Percentiles rank a stretch among this genome's conserved stretches.
Conservation (phyloP, 2,797 vertebrate species). For the Chaetodon trifasciatus region DNA sequence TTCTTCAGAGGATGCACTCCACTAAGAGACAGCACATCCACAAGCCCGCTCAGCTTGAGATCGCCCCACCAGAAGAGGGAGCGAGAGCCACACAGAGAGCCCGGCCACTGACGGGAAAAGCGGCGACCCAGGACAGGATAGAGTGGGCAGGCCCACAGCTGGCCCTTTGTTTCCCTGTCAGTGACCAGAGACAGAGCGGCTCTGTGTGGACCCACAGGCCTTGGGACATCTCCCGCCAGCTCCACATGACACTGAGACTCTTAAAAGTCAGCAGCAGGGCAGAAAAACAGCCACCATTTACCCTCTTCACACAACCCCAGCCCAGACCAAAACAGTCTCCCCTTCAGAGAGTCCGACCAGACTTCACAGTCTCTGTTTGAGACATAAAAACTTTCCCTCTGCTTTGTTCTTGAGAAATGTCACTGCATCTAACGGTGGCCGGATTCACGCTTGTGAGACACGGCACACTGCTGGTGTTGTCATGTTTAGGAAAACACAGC, state of each 20-base stretch:
- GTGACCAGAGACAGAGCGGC: conserved; percentile 75
- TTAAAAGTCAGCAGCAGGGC: conserved; percentile 59
- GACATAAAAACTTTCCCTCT: conserved; percentile 34
- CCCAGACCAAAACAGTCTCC: conserved; percentile 28
- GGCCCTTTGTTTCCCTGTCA: conserved; percentile 81
- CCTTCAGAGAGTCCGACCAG: conserved; percentile 30
- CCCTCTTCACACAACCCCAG: conserved; percentile 18
- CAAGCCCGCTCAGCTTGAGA: conserved; percentile 37
- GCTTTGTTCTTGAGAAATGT: conserved; percentile 44
- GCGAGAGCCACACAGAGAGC: conserved; percentile 67
- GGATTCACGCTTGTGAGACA: background rate
- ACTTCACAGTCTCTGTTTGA: conserved; percentile 34
- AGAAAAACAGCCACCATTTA: conserved; percentile 66
- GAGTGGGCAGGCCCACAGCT: conserved; percentile 70
- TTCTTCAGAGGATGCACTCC: conserved; percentile 12
- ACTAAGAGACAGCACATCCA: background rate
- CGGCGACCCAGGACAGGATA: conserved; percentile 44
- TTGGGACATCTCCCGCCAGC: conserved; percentile 84
- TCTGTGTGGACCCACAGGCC: conserved; percentile 79
- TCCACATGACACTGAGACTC: conserved; percentile 75
- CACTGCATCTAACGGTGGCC: background rate
- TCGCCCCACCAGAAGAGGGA: conserved; percentile 79
- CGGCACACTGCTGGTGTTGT: conserved; percentile 20
- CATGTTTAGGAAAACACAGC: conserved; percentile 34
- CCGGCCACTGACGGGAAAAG: conserved; percentile 18